phyloP scores from a whole-genome alignment of 2,797 vertebrate genomes.

The Cyprinodon diabolis region DNA sequence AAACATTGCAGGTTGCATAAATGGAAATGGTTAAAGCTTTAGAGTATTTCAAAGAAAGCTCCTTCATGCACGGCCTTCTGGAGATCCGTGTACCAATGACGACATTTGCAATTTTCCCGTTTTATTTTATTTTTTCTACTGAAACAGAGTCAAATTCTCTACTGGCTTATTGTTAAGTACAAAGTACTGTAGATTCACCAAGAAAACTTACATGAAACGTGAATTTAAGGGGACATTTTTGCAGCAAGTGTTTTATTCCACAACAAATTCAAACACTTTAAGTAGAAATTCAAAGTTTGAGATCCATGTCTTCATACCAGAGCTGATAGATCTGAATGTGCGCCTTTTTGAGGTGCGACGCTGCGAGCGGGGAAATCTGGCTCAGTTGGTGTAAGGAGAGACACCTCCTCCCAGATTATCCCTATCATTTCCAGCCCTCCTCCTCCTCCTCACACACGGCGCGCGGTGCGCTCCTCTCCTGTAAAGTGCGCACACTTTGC shows the following conservation, averaged over 20 bases:
- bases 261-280: background rate
- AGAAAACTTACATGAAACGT: background rate
- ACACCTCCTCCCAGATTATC: conserved; percentile 61
- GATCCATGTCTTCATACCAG: background rate
- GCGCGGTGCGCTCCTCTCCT: conserved; percentile 27
- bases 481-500: conserved; percentile 67
- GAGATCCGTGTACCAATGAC: background rate
- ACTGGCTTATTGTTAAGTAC: background rate
- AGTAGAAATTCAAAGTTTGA: background rate
- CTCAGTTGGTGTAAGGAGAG: conserved; percentile 49
- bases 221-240: background rate
- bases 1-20: background rate
- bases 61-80: background rate
- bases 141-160: background rate
- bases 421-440: conserved; percentile 33
- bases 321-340: background rate
- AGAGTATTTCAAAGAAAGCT: background rate
- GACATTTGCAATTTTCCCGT: background rate
- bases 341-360: conserved; percentile 6
- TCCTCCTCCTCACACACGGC: conserved; percentile 19
- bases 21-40: background rate
- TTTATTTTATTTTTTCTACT: background rate
- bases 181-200: background rate
- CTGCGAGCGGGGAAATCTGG: background rate
- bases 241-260: background rate